phyloP scores from a whole-genome alignment of 2,113 vertebrate genomes.

The Chaetodon auriga region DNA sequence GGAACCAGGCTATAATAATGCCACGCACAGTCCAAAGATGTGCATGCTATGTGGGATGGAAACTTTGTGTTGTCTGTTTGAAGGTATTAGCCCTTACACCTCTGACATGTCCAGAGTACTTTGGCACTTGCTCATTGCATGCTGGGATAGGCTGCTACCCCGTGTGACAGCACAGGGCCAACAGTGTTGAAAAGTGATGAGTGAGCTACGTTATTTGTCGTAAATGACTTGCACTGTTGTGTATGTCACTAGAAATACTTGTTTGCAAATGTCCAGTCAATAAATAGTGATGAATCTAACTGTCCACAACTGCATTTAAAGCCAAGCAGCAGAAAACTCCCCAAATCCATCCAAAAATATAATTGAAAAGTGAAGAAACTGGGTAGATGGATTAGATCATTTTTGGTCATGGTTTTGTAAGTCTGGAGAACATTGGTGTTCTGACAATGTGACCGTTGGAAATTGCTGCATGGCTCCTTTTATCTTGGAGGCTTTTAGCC shows the following conservation, averaged over 20 bases:
- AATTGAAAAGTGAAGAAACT: slow-evolving; percentile 5
- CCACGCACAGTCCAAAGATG: slow-evolving; percentile 6
- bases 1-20: background rate
- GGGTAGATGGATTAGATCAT: background rate
- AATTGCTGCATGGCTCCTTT: slow-evolving; percentile 44
- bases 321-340: background rate
- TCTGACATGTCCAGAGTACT: slow-evolving; percentile 30
- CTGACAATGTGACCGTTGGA: slow-evolving; percentile 53
- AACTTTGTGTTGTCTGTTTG: slow-evolving; percentile 33
- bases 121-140: slow-evolving; percentile 25
- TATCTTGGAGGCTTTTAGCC: slow-evolving; percentile 53
- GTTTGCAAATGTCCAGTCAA: background rate
- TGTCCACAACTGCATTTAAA: background rate
- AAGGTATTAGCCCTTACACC: background rate
- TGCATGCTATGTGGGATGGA: background rate
- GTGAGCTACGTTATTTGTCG: background rate
- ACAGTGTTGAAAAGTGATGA: slow-evolving; percentile 21
- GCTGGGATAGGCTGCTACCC: slow-evolving; percentile 25
- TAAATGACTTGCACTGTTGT: background rate
- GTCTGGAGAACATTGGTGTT: slow-evolving; percentile 40
- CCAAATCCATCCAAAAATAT: background rate
- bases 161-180: slow-evolving; percentile 2
- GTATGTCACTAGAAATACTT: slow-evolving; percentile 4
- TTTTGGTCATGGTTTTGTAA: slow-evolving; percentile 31
- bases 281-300: slow-evolving; percentile 6